A percentile compares a stretch with the other conserved stretches of the same genome.
Evolutionary conservation across 2,888 invertebrate genomes (phyloP).

Genomic region (Deilephila elpenor): DNA sequence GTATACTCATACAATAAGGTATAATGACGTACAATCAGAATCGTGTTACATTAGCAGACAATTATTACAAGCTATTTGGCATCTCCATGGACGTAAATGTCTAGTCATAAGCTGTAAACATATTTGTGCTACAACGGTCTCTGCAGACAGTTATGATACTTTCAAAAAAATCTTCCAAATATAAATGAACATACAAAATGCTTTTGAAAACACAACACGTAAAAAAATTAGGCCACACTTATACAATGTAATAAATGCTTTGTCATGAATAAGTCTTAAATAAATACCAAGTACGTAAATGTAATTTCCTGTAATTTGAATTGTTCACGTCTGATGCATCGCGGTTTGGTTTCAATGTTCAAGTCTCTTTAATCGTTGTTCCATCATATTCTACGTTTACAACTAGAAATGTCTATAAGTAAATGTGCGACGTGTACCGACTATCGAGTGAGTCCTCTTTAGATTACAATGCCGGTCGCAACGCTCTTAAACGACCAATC

Average conservation of each 20-base stretch:
- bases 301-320: constrained; percentile 39
- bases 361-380: constrained; percentile 81
- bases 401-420: constrained; percentile 44
- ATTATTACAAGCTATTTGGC: constrained; percentile 81
- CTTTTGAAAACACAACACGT: constrained; percentile 57
- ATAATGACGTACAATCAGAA: constrained; percentile 50
- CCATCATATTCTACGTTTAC: constrained; percentile 62
- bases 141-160: not conserved
- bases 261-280: constrained; percentile 74
- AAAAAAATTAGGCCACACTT: constrained; percentile 79
- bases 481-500: constrained; percentile 84
- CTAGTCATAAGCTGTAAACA: constrained; percentile 62
- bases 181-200: constrained; percentile 59
- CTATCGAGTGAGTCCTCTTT: constrained; percentile 57
- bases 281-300: constrained; percentile 49
- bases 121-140: constrained; percentile 61
- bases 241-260: constrained; percentile 74
- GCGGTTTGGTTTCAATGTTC: constrained; percentile 49
- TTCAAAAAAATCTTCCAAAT: constrained; percentile 31
- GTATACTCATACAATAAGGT: constrained; percentile 50
- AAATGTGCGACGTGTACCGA: constrained; percentile 56
- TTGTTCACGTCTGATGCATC: constrained; percentile 26
- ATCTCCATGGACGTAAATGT: constrained; percentile 80
- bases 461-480: constrained; percentile 77
- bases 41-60: constrained; percentile 57